phyloP scores from a whole-genome alignment of 2,888 invertebrate species.

The Lochmaea crataegi region DNA sequence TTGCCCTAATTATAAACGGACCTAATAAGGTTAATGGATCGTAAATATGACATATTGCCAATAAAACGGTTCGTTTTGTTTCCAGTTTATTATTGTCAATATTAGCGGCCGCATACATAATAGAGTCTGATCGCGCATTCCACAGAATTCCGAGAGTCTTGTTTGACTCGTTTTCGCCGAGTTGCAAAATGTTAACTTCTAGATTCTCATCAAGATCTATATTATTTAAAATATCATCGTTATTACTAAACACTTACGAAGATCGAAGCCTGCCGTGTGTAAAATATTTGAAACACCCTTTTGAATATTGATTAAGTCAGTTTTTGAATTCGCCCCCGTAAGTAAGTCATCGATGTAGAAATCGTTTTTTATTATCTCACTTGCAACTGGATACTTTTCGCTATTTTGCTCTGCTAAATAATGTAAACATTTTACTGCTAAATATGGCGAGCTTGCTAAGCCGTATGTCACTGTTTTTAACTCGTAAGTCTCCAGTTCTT shows the following conservation, averaged over 20 bases:
- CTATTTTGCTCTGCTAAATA: conserved; percentile 22
- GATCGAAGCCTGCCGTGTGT: conserved; percentile 17
- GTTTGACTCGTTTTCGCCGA: conserved; percentile 8
- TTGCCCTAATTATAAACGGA: conserved; percentile 3
- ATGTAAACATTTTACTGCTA: conserved; percentile 26
- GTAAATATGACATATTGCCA: conserved; percentile 11
- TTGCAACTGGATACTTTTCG: conserved; percentile 14
- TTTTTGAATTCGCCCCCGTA: conserved; percentile 14
- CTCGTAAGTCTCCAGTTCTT: conserved; percentile 23
- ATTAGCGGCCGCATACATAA: conserved; percentile 12
- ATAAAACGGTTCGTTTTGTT: conserved; percentile 16
- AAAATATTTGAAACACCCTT: conserved; percentile 13
- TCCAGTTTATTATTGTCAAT: conserved; percentile 8
- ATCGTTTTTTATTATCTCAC: conserved; percentile 20
- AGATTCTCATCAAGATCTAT: conserved; percentile 16
- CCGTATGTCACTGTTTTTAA: conserved; percentile 36
- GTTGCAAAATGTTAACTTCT: conserved; percentile 17
- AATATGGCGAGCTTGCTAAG: conserved; percentile 26
- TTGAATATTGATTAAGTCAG: conserved; percentile 16
- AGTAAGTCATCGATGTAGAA: conserved; percentile 35
- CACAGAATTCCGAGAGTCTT: conserved; percentile 12
- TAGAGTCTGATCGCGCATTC: conserved; percentile 9
- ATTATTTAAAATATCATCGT: neutral
- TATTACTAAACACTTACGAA: conserved; percentile 29
- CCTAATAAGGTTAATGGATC: conserved; percentile 9